A percentile compares a stretch with the other conserved stretches of the same genome.
Conservation (phyloP, 2,113 vertebrate genomes). For the Acanthochromis polyacanthus region DNA sequence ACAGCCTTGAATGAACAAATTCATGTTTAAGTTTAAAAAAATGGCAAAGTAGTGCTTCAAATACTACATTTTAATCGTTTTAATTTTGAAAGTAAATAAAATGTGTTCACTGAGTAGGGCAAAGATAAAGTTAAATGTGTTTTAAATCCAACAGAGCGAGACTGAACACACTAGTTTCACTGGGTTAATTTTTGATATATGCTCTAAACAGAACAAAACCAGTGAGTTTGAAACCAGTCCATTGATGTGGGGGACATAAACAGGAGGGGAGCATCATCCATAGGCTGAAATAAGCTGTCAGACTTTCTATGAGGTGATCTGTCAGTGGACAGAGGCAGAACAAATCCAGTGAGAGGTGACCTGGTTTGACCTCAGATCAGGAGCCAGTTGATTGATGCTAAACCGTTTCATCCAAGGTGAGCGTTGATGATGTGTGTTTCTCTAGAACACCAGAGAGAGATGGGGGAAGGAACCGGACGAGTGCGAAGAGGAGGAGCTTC, state of each 20-base stretch:
- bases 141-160: not conserved
- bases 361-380: constrained; percentile 55
- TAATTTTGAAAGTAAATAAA: not conserved
- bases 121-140: not conserved
- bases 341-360: constrained; percentile 16
- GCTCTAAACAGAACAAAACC: not conserved
- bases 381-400: constrained; percentile 55
- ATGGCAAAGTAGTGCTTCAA: not conserved
- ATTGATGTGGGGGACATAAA: constrained; percentile 26
- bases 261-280: constrained; percentile 33
- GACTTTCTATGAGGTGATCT: constrained; percentile 53
- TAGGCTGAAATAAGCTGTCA: constrained; percentile 61
- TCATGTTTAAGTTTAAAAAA: not conserved
- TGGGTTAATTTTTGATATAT: not conserved
- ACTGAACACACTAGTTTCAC: not conserved
- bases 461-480: constrained; percentile 83
- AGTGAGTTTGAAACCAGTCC: constrained; percentile 1
- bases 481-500: constrained; percentile 86
- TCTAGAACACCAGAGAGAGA: constrained; percentile 83
- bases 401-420: constrained; percentile 56
- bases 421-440: constrained; percentile 43
- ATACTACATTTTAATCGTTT: not conserved
- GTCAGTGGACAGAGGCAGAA: constrained; percentile 38
- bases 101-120: not conserved
- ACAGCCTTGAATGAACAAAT: too few species aligned